These are phyloP conservation scores for Zaprionus taronus DNA, from an alignment of 1,140 invertebrate species.

Conservation along the genomic window DNA sequence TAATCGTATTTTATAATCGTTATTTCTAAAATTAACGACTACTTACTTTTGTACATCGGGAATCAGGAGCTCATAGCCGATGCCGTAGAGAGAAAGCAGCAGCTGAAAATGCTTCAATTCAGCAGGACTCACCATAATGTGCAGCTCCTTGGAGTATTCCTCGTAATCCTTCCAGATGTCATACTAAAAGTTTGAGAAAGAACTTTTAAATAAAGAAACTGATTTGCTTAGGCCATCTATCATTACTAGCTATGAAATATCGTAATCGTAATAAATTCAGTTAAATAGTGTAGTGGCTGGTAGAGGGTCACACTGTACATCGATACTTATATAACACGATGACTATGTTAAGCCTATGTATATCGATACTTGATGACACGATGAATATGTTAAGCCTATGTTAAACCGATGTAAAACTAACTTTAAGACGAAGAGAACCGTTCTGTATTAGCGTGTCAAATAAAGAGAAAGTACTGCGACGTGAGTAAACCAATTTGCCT, in stretches of 20 bases:
- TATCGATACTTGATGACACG: too few relatives aligned
- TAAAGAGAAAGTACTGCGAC: too few relatives aligned
- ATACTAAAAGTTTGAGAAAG: constrained; percentile 40
- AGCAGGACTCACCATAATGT: constrained; percentile 70
- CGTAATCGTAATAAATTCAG: background rate
- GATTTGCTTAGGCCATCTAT: background rate
- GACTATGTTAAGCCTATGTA: too few relatives aligned
- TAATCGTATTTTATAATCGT: background rate
- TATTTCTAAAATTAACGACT: background rate
- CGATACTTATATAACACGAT: too few relatives aligned
- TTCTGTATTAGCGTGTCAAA: too few relatives aligned
- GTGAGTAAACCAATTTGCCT: too few relatives aligned
- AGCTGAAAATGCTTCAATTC: constrained; percentile 47
- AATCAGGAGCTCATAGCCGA: constrained; percentile 59
- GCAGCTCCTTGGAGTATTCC: constrained; percentile 44
- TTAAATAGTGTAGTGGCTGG: too few relatives aligned
- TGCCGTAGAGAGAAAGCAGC: constrained; percentile 38
- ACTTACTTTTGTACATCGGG: constrained; percentile 72
- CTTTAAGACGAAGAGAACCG: too few relatives aligned
- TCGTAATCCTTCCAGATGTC: constrained; percentile 78
- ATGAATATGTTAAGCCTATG: too few relatives aligned
- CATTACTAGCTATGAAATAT: background rate
- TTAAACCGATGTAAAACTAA: too few relatives aligned
- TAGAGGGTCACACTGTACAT: too few relatives aligned
- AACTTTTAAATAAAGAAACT: background rate